phyloP scores from a whole-genome alignment of 2,888 invertebrate species.

The Entomobrya multifasciata region DNA sequence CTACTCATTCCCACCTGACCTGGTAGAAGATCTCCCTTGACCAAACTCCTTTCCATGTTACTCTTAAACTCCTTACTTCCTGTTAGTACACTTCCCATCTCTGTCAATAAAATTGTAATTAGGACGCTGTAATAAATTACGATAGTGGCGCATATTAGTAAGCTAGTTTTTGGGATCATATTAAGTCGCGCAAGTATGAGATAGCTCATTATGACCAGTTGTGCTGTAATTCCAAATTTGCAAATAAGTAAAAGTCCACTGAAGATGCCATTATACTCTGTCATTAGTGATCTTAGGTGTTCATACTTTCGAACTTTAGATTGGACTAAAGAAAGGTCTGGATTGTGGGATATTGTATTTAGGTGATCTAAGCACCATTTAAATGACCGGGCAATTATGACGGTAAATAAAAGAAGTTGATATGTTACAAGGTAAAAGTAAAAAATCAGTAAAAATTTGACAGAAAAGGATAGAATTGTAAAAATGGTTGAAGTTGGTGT shows the following conservation, averaged over 20 bases:
- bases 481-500: not conserved
- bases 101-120: not conserved
- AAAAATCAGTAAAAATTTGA: not conserved
- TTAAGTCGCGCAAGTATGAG: not conserved
- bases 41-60: not conserved
- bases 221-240: not conserved
- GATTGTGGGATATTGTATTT: not conserved
- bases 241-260: conserved; percentile 8
- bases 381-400: not conserved
- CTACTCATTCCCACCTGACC: too few species aligned
- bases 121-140: not conserved
- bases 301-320: conserved; percentile 9
- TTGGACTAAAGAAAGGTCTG: not conserved
- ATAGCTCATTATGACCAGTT: conserved; percentile 18
- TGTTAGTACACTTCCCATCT: not conserved
- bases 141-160: conserved; percentile 9
- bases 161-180: not conserved
- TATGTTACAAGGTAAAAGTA: conserved; percentile 11
- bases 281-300: not conserved
- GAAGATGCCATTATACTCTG: conserved; percentile 7
- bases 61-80: not conserved
- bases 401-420: conserved; percentile 14
- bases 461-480: conserved; percentile 3
- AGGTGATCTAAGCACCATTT: conserved; percentile 11
- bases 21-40: too few species aligned